Conservation (phyloP, 2,797 vertebrate genomes). For the Chelon auratus region DNA sequence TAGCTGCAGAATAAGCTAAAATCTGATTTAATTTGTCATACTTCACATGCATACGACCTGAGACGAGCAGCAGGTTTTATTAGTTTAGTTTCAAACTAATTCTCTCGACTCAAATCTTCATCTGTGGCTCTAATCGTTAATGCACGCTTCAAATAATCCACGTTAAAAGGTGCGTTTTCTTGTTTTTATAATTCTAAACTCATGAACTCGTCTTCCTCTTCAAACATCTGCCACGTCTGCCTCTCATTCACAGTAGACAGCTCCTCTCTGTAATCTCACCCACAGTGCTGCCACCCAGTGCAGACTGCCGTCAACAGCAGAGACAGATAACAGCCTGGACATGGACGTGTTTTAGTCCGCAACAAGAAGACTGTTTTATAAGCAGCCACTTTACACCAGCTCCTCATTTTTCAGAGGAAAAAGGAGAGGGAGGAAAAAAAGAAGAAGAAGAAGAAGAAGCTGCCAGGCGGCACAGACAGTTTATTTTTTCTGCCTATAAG, state of each 20-base stretch:
- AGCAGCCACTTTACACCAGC: constrained; percentile 61
- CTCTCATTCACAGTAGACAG: not conserved
- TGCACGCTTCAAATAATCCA: too few species aligned
- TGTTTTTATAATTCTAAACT: too few species aligned
- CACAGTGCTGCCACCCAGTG: constrained; percentile 77
- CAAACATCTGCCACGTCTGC: not conserved
- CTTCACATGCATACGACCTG: too few species aligned
- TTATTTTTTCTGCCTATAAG: constrained; percentile 81
- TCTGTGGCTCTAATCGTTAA: too few species aligned
- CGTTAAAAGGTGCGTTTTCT: not conserved
- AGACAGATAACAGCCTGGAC: constrained; percentile 62
- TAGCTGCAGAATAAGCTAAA: too few species aligned
- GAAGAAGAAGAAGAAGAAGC: constrained; percentile 34
- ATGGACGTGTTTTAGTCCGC: constrained; percentile 66
- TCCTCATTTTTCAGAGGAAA: constrained; percentile 61
- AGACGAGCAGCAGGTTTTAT: too few species aligned
- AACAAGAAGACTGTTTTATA: constrained; percentile 59
- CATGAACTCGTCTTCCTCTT: not conserved
- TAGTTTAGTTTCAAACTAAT: too few species aligned
- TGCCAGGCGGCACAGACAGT: constrained; percentile 69
- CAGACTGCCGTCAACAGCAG: constrained; percentile 53
- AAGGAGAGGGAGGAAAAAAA: constrained; percentile 5
- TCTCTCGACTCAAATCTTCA: too few species aligned
- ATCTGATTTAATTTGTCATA: too few species aligned
- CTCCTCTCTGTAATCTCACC: constrained; percentile 36